Evolutionary conservation across 2,888 invertebrate species (phyloP), one percentile per base, ranked within the genome.

Genomic region (Cephonodes hylas): DNA sequence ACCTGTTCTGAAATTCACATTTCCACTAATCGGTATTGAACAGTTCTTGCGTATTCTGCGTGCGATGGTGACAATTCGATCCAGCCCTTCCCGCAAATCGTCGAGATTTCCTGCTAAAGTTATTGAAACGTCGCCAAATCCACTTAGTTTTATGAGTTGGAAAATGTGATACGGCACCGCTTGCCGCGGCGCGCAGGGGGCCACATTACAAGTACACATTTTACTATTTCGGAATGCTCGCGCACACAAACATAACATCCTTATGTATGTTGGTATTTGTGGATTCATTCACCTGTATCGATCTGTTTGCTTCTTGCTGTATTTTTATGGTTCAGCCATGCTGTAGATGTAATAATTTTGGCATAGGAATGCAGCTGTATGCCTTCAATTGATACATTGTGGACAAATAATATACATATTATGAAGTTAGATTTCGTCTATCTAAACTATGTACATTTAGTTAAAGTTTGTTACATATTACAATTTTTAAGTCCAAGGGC

Each of bases 121-220:
- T 88, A 89, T 89, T 88, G 89, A 89, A 87, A 85, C 86, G 80
- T 86, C 81, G 83, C 82, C 79, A 86, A 86, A 89, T 89, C 87
- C 89, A 88, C 89, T 89, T 86, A 89, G 87, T 83, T 86, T 86
- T 85, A 88, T 88, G 89, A 83, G 74, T 81, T 79, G 88, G 89
- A 88, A 89, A 90, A 90, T 85, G 80, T 77, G 84, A 85, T 84
- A 81, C 77, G 81, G 74, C 73, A 34, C 13, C 48, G 34, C 45
- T 22, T 48, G 63, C 70, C 65, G 65, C 67, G 46, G 23, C n/a
- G 31, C 66, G 69, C 64, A 66, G 67, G 71, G 75, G 58, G 63
- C 31, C 10, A 6, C 44, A 25, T 44, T 59, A 44, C 25, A 15
- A 27, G 27, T 23, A 45, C 53, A 25, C 46, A 53, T n/a, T 48